Evolutionary conservation across 2,888 invertebrate genomes (phyloP), one percentile per base, ranked within the genome.

Genomic region (Eumacrocentrus americanus): DNA sequence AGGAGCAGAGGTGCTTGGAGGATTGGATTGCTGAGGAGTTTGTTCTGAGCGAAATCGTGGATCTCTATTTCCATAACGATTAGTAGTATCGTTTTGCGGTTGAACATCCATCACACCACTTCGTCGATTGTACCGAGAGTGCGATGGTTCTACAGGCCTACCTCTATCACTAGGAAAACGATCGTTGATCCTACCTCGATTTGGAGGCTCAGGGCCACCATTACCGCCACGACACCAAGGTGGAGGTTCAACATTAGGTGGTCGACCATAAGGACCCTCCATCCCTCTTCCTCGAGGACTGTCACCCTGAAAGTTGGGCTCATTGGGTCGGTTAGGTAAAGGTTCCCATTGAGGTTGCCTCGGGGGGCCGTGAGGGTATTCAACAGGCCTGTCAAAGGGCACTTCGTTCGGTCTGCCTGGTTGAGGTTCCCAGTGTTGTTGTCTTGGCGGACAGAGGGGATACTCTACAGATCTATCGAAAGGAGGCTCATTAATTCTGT

Each of bases 341-440:
- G 46, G 34, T 12, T 58, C 62, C 66, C 68, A 25, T 62, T 63
- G 38, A 3, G 63, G 22, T 34, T 60, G 25, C 56, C 65, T 25
- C 64, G 40, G 3, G 5, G 53, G 54, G 20, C 14, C 58, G 34
- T 70, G 72, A 2, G 69, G 22, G 50, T 68, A 73, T 3, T 74
- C 73, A 14, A 61, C 59, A 0, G 67, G 51, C 20, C 74, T 66
- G 9, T 70, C 73, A 22, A 68, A 72, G 0, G 53, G 59, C 66
- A 67, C 22, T 63, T 65, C 42, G 59, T 64, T 25, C 47, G 25
- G 18, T 29, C 67, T 58, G 38, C 64, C 61, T 2, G 66, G 58
- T n/a, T 53, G 56, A 1, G 60, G 55, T 38, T 65, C 63, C 51
- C 59, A 42, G 46, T 53, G 25, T 34, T 60, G 25, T 40, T 60